Conservation (phyloP, 2,797 vertebrate species). For the Numenius phaeopus region DNA sequence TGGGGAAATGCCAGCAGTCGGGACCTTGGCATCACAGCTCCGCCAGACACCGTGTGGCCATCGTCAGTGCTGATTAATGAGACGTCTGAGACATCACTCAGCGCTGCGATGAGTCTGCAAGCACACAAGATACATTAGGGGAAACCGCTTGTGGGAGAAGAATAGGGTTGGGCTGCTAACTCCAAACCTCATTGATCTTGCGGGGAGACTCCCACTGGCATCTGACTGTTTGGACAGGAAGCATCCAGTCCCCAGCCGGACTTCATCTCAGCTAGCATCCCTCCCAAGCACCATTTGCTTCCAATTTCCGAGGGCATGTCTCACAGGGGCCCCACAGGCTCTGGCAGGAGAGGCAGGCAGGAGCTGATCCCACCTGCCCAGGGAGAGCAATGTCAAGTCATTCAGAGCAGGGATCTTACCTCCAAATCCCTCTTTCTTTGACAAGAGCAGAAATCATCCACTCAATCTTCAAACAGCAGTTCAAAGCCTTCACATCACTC, state of each 20-base stretch:
- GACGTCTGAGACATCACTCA: not conserved
- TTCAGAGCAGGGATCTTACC: not conserved
- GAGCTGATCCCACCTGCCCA: not conserved
- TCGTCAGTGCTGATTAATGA: rapidly evolving
- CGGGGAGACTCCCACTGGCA: rapidly evolving
- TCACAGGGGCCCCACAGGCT: not conserved
- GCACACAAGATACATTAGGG: rapidly evolving
- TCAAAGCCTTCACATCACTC: conserved; percentile 53
- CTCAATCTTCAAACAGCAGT: conserved; percentile 50
- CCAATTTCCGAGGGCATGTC: not conserved
- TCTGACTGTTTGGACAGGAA: not conserved
- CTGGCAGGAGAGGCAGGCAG: not conserved
- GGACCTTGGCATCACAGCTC: not conserved
- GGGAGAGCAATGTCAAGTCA: not conserved
- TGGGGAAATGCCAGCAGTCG: rapidly evolving
- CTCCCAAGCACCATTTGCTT: not conserved
- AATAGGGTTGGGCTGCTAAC: not conserved
- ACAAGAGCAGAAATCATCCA: conserved; percentile 12
- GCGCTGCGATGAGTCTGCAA: rapidly evolving
- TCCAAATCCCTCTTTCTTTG: not conserved
- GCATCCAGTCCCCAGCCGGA: not conserved
- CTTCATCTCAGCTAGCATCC: not conserved
- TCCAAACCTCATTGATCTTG: not conserved
- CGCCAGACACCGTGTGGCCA: rapidly evolving
- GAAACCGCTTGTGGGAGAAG: not conserved